Base-by-base conservation (phyloP, 2,113 vertebrate species). In the Dromaius novaehollandiae region DNA sequence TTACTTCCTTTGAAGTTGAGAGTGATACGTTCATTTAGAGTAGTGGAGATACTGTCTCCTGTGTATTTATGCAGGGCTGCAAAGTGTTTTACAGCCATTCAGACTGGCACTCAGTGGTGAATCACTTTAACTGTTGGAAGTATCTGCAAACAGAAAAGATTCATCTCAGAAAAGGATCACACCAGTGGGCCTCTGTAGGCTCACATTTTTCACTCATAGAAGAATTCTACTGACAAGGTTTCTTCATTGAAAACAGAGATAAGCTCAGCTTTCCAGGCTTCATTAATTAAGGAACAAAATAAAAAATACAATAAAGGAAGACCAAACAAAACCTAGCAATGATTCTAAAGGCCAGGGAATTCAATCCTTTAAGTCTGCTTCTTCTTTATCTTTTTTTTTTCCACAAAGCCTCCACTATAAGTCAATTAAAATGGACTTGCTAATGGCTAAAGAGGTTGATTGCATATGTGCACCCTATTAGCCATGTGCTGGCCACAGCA, bases 221-320 rank as follows among this genome's bases (percentile, higher is more conserved):
- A 40, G 56, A 89, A 91, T 88, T 88, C 93, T 74, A 60, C 58
- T 64, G 75, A 53, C 83, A 91, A 76, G 30, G n/a, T 89, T 89
- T 95, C 86, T 56, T 83, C 61, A 55, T 4, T 94, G 82, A 94
- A 95, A 95, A 25, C 11, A 86, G 74, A 95, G 96, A 95, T 95
- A 97, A 97, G 91, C 82, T 97, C 88, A 93, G 46, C 44, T 97
- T 95, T 95, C 93, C 51, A 81, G 60, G 55, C 46, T 95, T 93
- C 78, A 86, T 91, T 88, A 91, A 70, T 71, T 83, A 46, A 89
- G 63, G 65, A 78, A 88, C 24, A 68, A 83, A 81, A 38, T 26
- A 38, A 38, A 75, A 70, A 79, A 22, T 73, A 51, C 81, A 96
- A 42, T 70, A 82, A 77, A 58, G 14, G 8, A 82, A 80, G 64